These are phyloP conservation scores for Okamejei kenojei DNA, from an alignment of 2,797 vertebrate genomes.

Conservation along the genomic window DNA sequence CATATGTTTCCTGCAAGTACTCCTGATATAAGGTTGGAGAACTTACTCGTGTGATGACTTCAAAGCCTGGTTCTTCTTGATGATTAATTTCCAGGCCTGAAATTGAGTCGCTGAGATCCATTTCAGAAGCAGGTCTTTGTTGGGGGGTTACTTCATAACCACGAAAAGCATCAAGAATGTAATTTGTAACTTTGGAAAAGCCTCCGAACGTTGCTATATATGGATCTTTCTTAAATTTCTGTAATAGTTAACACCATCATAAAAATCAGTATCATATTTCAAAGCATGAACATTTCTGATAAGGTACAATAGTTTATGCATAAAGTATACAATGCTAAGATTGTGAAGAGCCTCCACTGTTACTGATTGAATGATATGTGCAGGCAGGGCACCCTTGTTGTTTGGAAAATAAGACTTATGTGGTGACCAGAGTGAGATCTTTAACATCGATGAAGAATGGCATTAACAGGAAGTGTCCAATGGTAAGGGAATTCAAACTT, in stretches of 20 bases:
- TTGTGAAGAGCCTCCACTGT: not conserved
- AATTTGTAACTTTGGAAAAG: slow-evolving; percentile 94
- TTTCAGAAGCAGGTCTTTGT: slow-evolving; percentile 79
- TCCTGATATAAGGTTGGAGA: slow-evolving; percentile 29
- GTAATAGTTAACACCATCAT: slow-evolving; percentile 40
- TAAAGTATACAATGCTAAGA: not conserved
- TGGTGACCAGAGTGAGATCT: not conserved
- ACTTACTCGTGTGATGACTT: slow-evolving; percentile 90
- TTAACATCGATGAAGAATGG: not conserved
- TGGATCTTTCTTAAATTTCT: slow-evolving; percentile 84
- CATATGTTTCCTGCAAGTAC: slow-evolving; percentile 21
- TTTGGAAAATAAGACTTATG: not conserved
- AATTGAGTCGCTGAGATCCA: slow-evolving; percentile 81
- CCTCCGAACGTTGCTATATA: slow-evolving; percentile 77
- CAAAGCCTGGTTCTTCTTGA: slow-evolving; percentile 88
- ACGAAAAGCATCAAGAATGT: slow-evolving; percentile 78
- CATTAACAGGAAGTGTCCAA: not conserved
- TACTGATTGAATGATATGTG: not conserved
- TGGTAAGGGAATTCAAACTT: not conserved
- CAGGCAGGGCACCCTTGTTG: not conserved
- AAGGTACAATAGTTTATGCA: not conserved
- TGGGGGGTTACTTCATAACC: slow-evolving; percentile 64
- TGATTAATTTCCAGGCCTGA: slow-evolving; percentile 89
- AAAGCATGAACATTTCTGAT: not conserved
- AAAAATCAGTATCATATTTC: not conserved